Evolutionary conservation across 2,113 vertebrate species (phyloP).

Genomic region (Anoplopoma fimbria): DNA sequence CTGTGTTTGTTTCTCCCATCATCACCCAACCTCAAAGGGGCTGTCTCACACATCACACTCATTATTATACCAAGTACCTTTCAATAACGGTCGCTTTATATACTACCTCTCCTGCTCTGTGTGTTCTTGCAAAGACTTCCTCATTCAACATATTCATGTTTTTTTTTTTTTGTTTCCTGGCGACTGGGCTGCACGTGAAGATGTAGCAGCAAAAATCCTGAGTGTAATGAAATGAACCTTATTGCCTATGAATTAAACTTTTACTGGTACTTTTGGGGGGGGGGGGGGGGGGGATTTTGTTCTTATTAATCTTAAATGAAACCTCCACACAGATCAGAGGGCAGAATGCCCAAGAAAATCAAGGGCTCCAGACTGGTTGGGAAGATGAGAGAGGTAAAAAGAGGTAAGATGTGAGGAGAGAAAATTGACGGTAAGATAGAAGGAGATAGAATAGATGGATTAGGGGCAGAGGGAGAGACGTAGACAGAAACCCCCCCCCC

Average conservation of each 20-base stretch:
- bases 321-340: background rate
- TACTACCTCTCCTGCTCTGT: no score
- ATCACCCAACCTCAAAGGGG: no score
- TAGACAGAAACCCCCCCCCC: conserved; percentile 27
- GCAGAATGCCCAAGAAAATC: background rate
- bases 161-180: no score
- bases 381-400: conserved; percentile 51
- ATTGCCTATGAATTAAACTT: background rate
- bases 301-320: background rate
- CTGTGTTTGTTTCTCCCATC: no score
- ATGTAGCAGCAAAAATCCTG: no score
- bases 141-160: no score
- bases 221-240: background rate
- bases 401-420: conserved; percentile 60
- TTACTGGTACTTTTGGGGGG: background rate
- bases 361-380: conserved; percentile 16
- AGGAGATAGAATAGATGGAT: conserved; percentile 81
- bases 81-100: no score
- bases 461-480: conserved; percentile 57
- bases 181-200: no score
- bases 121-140: no score
- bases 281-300: background rate
- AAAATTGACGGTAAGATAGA: conserved; percentile 77
- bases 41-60: no score
- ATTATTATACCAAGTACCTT: no score